These are phyloP conservation scores for Teleopsis dalmanni DNA, from an alignment of 1,140 invertebrate species.

Conservation along the genomic window DNA sequence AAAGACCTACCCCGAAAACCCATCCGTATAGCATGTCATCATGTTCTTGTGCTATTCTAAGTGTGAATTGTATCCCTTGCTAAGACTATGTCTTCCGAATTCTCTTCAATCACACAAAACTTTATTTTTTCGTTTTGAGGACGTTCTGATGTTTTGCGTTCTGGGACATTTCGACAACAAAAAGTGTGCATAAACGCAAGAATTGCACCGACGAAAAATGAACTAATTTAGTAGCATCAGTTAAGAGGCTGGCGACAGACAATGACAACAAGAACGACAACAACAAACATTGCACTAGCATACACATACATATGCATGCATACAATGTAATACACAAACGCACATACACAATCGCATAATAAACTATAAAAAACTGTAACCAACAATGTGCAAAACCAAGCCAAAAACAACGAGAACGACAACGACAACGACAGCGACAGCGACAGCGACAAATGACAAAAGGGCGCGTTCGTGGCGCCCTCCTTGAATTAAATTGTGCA, in stretches of 20 bases:
- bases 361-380: too few species aligned
- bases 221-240: slow-evolving; percentile 5
- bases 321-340: too few species aligned
- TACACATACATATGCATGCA: too few species aligned
- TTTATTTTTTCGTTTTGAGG: too few species aligned
- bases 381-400: not conserved
- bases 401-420: not conserved
- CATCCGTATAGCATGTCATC: too few species aligned
- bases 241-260: slow-evolving; percentile 1
- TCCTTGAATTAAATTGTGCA: not conserved
- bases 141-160: too few species aligned
- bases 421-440: not conserved
- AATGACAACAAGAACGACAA: not conserved
- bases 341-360: too few species aligned
- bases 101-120: too few species aligned
- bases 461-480: not conserved
- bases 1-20: too few species aligned
- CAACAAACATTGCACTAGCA: not conserved
- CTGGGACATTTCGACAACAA: not conserved
- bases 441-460: not conserved
- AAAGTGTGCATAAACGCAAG: not conserved
- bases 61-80: too few species aligned
- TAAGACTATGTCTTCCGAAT: too few species aligned
- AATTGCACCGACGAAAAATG: not conserved
- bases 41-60: too few species aligned